phyloP scores from a whole-genome alignment of 2,888 invertebrate species.

The Monochamus alternatus region DNA sequence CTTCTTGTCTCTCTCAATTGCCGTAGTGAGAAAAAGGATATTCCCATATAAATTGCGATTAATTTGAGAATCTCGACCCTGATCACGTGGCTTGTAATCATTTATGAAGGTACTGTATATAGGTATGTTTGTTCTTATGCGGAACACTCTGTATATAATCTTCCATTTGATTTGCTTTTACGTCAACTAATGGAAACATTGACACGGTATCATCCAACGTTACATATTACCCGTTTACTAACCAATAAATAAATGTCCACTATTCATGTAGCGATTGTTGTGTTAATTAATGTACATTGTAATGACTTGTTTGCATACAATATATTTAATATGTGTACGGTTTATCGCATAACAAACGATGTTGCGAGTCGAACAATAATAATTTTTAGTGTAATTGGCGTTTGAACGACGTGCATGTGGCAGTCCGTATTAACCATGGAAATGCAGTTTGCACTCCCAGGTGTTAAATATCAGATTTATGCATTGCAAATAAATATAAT shows the following conservation, averaged over 20 bases:
- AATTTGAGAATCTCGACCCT: too few species aligned
- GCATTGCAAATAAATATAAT: not conserved
- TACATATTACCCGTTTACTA: not conserved
- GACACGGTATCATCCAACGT: not conserved
- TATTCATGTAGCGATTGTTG: not conserved
- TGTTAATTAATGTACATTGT: constrained; percentile 20
- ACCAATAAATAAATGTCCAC: constrained; percentile 13
- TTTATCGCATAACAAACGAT: constrained; percentile 14
- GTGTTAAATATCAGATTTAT: constrained; percentile 10
- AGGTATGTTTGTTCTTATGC: too few species aligned
- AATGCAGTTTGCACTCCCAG: constrained; percentile 22
- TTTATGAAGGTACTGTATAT: too few species aligned
- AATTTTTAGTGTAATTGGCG: constrained; percentile 21
- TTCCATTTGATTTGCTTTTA: not conserved
- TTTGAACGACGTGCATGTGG: constrained; percentile 5
- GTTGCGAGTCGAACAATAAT: constrained; percentile 12
- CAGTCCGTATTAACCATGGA: not conserved
- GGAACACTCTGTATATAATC: too few species aligned
- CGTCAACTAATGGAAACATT: too few species aligned
- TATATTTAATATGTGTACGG: constrained; percentile 13
- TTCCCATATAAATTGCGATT: too few species aligned
- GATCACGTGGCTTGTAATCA: too few species aligned
- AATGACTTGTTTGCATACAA: constrained; percentile 20
- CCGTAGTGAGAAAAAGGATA: too few species aligned
- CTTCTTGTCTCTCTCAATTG: too few species aligned